Evolutionary conservation across 2,797 vertebrate genomes (phyloP).

Genomic region (Etheostoma perlongum): DNA sequence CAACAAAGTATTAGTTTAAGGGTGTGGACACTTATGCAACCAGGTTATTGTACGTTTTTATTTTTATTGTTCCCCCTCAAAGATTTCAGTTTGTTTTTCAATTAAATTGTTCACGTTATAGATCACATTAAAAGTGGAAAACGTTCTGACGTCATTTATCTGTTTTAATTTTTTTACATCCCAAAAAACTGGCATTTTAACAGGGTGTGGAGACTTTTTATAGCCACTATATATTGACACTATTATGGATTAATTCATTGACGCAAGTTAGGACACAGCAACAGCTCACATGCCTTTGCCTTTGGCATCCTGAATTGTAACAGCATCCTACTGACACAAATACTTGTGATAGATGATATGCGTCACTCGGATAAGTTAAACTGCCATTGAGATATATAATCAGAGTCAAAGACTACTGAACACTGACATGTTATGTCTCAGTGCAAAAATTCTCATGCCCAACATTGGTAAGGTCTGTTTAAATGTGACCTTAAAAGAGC

Average conservation of each 20-base stretch:
- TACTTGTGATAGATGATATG: slow-evolving; percentile 21
- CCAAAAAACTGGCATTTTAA: too few relatives aligned
- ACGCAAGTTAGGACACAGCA: not conserved
- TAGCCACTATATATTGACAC: not conserved
- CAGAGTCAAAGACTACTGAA: slow-evolving; percentile 17
- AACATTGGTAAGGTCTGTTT: slow-evolving; percentile 10
- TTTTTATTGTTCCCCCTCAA: too few relatives aligned
- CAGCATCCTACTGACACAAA: not conserved
- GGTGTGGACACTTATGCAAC: too few relatives aligned
- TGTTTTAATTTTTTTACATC: too few relatives aligned
- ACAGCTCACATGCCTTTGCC: slow-evolving; percentile 29
- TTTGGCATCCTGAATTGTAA: slow-evolving; percentile 5
- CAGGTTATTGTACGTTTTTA: too few relatives aligned
- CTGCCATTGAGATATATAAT: slow-evolving; percentile 41
- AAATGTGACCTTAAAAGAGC: slow-evolving; percentile 27
- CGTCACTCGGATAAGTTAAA: slow-evolving; percentile 47
- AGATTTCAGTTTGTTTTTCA: too few relatives aligned
- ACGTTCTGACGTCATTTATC: too few relatives aligned
- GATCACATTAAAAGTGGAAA: too few relatives aligned
- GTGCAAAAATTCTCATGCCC: slow-evolving; percentile 11
- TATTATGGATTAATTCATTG: slow-evolving; percentile 9
- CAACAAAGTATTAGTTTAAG: too few relatives aligned
- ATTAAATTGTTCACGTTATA: too few relatives aligned
- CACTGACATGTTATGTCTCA: slow-evolving; percentile 32
- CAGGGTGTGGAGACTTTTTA: too few relatives aligned